Evolutionary conservation across 2,888 invertebrate species (phyloP), one percentile per base, ranked within the genome.

Genomic region (Andrena hattorfiana): DNA sequence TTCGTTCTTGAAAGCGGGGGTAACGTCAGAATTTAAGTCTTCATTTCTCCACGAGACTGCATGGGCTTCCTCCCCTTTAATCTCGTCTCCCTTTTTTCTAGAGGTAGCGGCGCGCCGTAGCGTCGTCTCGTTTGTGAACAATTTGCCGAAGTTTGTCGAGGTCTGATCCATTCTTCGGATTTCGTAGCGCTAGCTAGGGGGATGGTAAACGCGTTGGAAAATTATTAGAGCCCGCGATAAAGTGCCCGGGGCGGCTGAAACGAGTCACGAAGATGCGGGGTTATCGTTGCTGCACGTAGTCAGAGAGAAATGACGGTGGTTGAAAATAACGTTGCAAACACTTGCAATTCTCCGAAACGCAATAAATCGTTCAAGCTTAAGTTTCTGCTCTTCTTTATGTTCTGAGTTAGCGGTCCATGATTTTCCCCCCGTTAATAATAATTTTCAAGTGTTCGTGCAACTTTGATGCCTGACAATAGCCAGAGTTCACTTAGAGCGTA

Each of bases 21-120:
- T 68, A 64, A 73, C 56, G 69, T 83, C 72, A 63, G 69, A 63
- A 59, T 79, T 79, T 73, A 67, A 70, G 76, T 76, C 72, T 76
- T 66, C 83, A 35, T 68, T 54, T 59, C 72, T 30, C n/a, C 13
- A 10, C 13, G 66, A 35, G 49, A 69, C 54, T 70, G 51, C 30
- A 20, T 23, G 26, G 60, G 10, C 16, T 60, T 59, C 67, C 30
- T 48, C 42, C 13, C 23, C 20, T 13, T 62, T 59, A n/a, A 35
- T 63, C 26, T 8, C 56, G 5, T 4, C 10, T 35, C 6, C 26
- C 35, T 42, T 62, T 23, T 48, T 32, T 20, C 10, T n/a, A 7
- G 26, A 10, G 13, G 23, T 5, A 16, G 42, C 16, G 28, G n/a
- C 2, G 16, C 7, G 23, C n/a, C 23, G 6, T 35, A 10, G 30